Evolutionary conservation across 2,113 vertebrate species (phyloP), one percentile per base, ranked within the genome.

Genomic region (Xiphophorus maculatus): DNA sequence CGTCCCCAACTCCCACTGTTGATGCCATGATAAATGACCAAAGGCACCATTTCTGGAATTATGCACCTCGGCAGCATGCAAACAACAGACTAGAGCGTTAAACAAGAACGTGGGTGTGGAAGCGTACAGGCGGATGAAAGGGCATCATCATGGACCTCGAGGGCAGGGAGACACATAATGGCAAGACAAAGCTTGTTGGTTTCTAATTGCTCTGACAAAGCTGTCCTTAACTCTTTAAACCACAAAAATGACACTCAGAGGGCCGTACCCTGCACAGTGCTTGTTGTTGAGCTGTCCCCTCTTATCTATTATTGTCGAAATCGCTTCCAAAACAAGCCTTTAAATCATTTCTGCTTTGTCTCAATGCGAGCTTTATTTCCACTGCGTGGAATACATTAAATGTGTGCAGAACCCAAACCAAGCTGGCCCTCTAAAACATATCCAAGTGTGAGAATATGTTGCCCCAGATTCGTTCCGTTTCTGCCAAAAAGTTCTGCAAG

Each of bases 111-210:
- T 60, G 82, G 79, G 84, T 28, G 84, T 81, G 76, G 85, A 69
- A 86, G 65, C 77, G 71, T 71, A 70, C 29, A 68, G 77, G 69
- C 3, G 35, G 75, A 54, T 63, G 12, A 78, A 33, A 58, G 78
- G 68, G 66, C 80, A 76, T 78, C 75, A 71, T 51, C 62, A 2
- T 5, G 17, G 65, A 71, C 67, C 88, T 77, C 14, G 2, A 12
- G 81, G 85, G 88, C 83, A 88, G 68, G 73, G 69, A 88, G 79
- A 81, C 78, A 71, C 78, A 82, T 35, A 79, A 54, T 58, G 9
- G 74, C 87, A 87, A 84, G 87, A 85, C 33, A 1, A 64, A 73
- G 81, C 90, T 73, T 84, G 84, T 73, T 70, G 70, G 66, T 65
- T 69, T 58, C 4, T 48, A 14, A 62, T 28, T 4, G 14, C 5